Conservation (phyloP, 2,888 invertebrate species). For the Polydrusus pterygomalis region DNA sequence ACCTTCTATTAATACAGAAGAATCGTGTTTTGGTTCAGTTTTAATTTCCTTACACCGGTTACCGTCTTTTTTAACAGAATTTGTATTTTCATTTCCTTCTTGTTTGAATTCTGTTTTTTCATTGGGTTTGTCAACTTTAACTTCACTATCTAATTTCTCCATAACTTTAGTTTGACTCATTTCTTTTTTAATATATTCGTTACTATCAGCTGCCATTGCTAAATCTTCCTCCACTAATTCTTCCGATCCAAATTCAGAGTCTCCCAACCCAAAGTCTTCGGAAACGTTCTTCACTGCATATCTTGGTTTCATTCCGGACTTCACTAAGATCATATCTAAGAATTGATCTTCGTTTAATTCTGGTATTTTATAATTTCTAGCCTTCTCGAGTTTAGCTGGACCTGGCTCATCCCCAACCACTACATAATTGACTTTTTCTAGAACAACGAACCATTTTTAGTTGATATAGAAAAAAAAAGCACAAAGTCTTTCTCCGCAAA, state of each 20-base stretch:
- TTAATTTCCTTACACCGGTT: background rate
- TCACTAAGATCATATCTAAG: slow-evolving; percentile 82
- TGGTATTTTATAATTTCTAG: slow-evolving; percentile 81
- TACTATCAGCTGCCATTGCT: slow-evolving; percentile 34
- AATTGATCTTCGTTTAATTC: slow-evolving; percentile 88
- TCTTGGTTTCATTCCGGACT: slow-evolving; percentile 72
- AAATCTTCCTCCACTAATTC: slow-evolving; percentile 13
- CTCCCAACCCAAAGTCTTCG: slow-evolving; percentile 60
- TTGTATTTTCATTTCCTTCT: background rate
- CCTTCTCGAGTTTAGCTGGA: slow-evolving; percentile 87
- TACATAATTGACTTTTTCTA: slow-evolving; percentile 81
- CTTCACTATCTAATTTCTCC: background rate
- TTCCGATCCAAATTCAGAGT: slow-evolving; percentile 41
- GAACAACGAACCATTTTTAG: slow-evolving; percentile 34
- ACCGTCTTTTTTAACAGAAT: background rate
- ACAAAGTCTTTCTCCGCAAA: too few species aligned
- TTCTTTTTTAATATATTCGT: slow-evolving; percentile 48
- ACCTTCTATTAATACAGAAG: background rate
- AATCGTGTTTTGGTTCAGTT: slow-evolving; percentile 8
- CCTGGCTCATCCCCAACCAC: slow-evolving; percentile 92
- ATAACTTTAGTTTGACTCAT: slow-evolving; percentile 34
- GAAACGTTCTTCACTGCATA: slow-evolving; percentile 54
- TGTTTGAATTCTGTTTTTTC: background rate
- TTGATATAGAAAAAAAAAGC: too few species aligned
- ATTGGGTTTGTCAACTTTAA: background rate